Evolutionary conservation across 2,888 invertebrate genomes (phyloP).

Genomic region (Cybosia mesomella): DNA sequence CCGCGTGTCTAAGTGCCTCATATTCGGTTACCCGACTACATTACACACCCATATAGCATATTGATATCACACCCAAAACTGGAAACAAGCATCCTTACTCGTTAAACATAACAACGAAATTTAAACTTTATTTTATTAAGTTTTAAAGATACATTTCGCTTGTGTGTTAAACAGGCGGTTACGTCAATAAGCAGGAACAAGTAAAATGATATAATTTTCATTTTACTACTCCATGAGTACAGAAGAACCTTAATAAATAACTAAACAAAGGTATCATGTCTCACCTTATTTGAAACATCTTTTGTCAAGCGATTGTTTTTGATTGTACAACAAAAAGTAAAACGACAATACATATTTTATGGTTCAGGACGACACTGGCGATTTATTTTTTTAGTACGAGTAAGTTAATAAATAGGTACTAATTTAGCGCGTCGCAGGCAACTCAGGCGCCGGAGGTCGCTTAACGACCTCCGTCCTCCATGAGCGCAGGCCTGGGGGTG

Average conservation of each 20-base stretch:
- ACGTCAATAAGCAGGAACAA: conserved; percentile 36
- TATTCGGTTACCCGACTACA: conserved; percentile 83
- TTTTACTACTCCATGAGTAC: conserved; percentile 81
- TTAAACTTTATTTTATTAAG: conserved; percentile 25
- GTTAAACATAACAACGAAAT: conserved; percentile 29
- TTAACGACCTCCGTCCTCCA: too few species aligned
- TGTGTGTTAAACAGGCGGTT: conserved; percentile 36
- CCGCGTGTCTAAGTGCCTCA: conserved; percentile 82
- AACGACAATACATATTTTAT: conserved; percentile 57
- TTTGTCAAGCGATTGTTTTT: conserved; percentile 75
- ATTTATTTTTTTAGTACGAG: conserved; percentile 61
- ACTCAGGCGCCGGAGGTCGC: too few species aligned
- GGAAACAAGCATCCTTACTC: conserved; percentile 60
- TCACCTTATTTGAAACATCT: conserved; percentile 78
- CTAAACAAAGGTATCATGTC: conserved; percentile 78
- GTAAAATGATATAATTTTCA: conserved; percentile 78
- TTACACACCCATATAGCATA: conserved; percentile 77
- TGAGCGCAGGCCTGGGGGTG: too few species aligned
- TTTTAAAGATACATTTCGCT: conserved; percentile 48
- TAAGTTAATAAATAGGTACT: conserved; percentile 59
- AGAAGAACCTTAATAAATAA: conserved; percentile 80
- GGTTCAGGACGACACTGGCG: conserved; percentile 46
- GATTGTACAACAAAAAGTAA: conserved; percentile 53
- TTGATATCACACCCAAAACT: conserved; percentile 67
- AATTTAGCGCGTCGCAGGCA: too few species aligned